Base-by-base conservation (phyloP, 2,113 vertebrate species). In the Isichthys henryi region DNA sequence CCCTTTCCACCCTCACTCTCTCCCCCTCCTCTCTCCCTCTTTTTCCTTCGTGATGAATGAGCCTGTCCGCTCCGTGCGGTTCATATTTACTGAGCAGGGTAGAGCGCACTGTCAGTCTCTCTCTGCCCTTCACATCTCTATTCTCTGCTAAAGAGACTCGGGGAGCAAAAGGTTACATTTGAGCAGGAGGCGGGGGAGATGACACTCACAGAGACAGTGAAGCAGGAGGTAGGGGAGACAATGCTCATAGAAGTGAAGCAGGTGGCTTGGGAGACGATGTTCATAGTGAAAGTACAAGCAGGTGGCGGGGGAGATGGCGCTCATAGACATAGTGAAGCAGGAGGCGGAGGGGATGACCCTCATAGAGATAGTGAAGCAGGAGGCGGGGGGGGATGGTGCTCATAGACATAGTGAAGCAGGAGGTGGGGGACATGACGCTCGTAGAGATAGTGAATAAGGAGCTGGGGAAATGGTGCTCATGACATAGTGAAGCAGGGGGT, bases 81-180 rank as follows among this genome's bases (percentile, higher is more conserved):
- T 96, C 96, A 96, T 96, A 96, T 96, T 96, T 96, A 96, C 96
- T 95, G 96, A 96, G 95, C 95, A 96, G 94, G 96, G 86, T 96
- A 97, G 96, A 96, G 94, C 94, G 95, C 94, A 96, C 96, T 97
- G 93, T 94, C 97, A 94, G 96, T 96, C 90, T 96, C 93, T 88
- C 93, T 97, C 93, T 70, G 92, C 95, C 95, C 96, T 96, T 84
- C 96, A 97, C 91, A 95, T 96, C 92, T 94, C 96, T 94, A 94
- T 97, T 96, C 95, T 83, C 91, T 95, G 88, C 96, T 97, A 94
- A 98, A 96, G 39, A 97, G 97, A 95, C 96, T 96, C 92, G 94
- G 94, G 58, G 96, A 96, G 95, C 96, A 96, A 95, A 95, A 95
- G 92, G 93, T 93, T 92, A 95, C 90, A 85, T n/a, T 91, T 52